These are phyloP conservation scores for Ascaphus truei DNA, from an alignment of 2,113 vertebrate genomes.

Conservation along the genomic window DNA sequence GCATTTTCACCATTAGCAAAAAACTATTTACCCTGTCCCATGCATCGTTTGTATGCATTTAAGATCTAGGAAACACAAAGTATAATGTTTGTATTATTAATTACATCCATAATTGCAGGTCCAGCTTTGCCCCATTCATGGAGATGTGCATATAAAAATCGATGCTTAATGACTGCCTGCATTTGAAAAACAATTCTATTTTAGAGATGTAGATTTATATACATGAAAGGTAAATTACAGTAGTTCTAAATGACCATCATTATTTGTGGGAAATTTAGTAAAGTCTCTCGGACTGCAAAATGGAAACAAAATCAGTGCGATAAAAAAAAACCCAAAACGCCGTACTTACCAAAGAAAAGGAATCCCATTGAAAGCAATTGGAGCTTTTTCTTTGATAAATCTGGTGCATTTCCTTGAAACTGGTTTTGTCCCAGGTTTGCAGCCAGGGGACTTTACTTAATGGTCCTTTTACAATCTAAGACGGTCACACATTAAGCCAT, in stretches of 20 bases:
- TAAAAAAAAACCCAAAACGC: neutral
- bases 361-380: too few species aligned
- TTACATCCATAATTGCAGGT: slow-evolving; percentile 8
- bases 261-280: neutral
- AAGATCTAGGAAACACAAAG: slow-evolving; percentile 8
- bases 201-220: neutral
- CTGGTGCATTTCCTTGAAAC: too few species aligned
- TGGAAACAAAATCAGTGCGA: neutral
- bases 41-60: neutral
- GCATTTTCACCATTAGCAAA: slow-evolving; percentile 59
- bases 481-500: too few species aligned
- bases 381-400: too few species aligned
- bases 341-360: too few species aligned
- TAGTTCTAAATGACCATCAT: neutral
- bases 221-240: neutral
- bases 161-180: neutral
- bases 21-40: slow-evolving; percentile 30
- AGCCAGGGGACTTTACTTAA: too few species aligned
- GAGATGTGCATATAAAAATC: too few species aligned
- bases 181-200: neutral
- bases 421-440: too few species aligned
- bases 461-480: too few species aligned
- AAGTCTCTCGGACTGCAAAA: neutral
- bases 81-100: slow-evolving; percentile 24
- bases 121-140: neutral